These are phyloP conservation scores for Andrena camellia DNA, from an alignment of 2,888 invertebrate genomes.

Conservation along the genomic window DNA sequence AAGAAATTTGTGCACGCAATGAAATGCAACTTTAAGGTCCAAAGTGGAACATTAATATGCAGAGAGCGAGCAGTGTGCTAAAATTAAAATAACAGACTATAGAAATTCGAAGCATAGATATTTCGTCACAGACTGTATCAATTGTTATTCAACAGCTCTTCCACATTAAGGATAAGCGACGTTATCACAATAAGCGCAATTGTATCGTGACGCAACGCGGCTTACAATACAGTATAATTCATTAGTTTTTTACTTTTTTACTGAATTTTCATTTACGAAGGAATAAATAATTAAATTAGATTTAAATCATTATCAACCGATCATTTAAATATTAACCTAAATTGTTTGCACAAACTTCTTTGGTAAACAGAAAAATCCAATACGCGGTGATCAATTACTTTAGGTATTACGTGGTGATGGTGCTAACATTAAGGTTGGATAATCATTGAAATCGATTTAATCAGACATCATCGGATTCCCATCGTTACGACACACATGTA, in stretches of 20 bases:
- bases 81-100: neutral
- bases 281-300: neutral
- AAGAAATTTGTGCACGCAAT: slow-evolving; percentile 55
- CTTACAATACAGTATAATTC: neutral
- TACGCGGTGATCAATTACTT: slow-evolving; percentile 30
- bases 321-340: neutral
- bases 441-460: slow-evolving; percentile 2
- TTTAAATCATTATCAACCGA: neutral
- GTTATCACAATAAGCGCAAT: slow-evolving; percentile 42
- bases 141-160: slow-evolving; percentile 34
- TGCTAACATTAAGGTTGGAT: slow-evolving; percentile 21
- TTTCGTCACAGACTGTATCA: neutral
- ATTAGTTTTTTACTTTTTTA: neutral
- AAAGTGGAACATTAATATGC: neutral
- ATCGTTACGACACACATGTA: slow-evolving; percentile 1
- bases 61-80: neutral
- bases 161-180: slow-evolving; percentile 2
- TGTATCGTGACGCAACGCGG: slow-evolving; percentile 31
- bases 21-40: neutral
- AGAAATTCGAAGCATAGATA: neutral
- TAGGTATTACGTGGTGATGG: slow-evolving; percentile 46
- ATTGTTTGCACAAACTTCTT: slow-evolving; percentile 48
- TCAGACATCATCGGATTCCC: slow-evolving; percentile 2
- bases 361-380: slow-evolving; percentile 19
- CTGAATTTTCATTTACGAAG: neutral